Conservation (phyloP, 2,113 vertebrate species). For the Crotophaga sulcirostris region DNA sequence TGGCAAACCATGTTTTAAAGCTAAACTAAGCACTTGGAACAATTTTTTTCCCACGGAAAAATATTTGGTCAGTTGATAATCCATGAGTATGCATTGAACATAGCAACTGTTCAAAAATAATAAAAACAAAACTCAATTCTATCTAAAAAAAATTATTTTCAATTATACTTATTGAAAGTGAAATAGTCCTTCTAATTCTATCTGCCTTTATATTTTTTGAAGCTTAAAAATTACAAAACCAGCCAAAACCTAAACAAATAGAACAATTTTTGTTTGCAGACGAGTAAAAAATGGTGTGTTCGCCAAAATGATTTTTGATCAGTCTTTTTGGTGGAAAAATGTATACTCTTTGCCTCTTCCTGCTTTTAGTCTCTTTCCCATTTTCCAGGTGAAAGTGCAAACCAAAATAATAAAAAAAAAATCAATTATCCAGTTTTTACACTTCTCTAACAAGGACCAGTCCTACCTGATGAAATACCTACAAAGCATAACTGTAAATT, state of each 20-base stretch:
- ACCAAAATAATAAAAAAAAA: background rate
- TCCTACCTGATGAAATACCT: conserved; percentile 41
- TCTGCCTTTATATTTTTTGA: background rate
- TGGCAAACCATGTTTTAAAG: background rate
- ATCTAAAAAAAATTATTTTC: background rate
- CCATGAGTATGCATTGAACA: background rate
- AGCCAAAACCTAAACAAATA: background rate
- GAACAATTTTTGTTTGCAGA: background rate
- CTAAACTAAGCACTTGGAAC: background rate
- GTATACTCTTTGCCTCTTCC: background rate
- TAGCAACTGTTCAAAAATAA: background rate
- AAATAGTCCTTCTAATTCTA: background rate
- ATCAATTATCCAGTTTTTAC: conserved; percentile 10
- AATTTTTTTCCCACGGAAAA: background rate
- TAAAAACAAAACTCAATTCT: background rate
- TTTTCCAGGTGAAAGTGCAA: background rate
- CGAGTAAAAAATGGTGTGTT: background rate
- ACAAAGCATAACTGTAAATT: conserved; percentile 12
- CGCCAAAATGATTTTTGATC: background rate
- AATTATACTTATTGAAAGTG: background rate
- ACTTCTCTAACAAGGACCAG: conserved; percentile 33
- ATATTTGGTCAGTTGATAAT: background rate
- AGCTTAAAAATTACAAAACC: background rate
- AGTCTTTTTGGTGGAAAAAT: background rate
- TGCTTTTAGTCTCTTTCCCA: background rate